phyloP scores from a whole-genome alignment of 1,140 invertebrate genomes.

The Camponotus floridanus region DNA sequence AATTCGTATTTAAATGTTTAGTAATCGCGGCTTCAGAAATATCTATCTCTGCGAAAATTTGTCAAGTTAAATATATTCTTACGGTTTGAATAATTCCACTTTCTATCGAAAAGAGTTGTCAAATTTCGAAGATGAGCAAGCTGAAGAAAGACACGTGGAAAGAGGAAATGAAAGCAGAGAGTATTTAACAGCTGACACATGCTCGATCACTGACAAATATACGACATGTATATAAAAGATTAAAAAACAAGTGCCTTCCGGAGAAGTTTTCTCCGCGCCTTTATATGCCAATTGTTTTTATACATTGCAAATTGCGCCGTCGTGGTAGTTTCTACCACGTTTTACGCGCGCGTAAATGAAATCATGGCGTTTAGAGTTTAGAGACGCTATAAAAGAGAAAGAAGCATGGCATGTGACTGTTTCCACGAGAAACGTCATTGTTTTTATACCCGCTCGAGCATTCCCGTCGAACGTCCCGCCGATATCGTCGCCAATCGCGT shows the following conservation, averaged over 20 bases:
- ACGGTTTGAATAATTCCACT: too few species aligned
- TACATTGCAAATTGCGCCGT: neutral
- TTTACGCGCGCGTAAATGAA: conserved; percentile 50
- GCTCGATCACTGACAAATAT: conserved; percentile 32
- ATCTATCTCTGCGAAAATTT: neutral
- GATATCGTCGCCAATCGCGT: conserved; percentile 33
- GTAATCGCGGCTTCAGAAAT: neutral
- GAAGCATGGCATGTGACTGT: conserved; percentile 27
- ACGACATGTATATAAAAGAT: neutral
- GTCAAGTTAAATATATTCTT: neutral
- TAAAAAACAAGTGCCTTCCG: neutral
- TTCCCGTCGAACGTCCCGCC: conserved; percentile 48
- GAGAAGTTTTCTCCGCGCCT: neutral
- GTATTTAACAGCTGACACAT: neutral
- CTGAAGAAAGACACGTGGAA: neutral
- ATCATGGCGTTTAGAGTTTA: conserved; percentile 16
- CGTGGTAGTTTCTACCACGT: conserved; percentile 1
- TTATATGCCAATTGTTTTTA: neutral
- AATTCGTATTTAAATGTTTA: conserved; percentile 1
- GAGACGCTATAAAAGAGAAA: conserved; percentile 24
- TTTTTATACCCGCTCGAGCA: conserved; percentile 18
- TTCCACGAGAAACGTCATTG: conserved; percentile 37
- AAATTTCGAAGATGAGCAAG: neutral
- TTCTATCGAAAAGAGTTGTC: neutral
- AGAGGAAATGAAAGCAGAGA: neutral